Percentiles rank a stretch among this genome's conserved stretches.
These are phyloP conservation scores for Meandrina meandrites DNA, from an alignment of 92 coral and sea anemone genomes.

Conservation along the genomic window DNA sequence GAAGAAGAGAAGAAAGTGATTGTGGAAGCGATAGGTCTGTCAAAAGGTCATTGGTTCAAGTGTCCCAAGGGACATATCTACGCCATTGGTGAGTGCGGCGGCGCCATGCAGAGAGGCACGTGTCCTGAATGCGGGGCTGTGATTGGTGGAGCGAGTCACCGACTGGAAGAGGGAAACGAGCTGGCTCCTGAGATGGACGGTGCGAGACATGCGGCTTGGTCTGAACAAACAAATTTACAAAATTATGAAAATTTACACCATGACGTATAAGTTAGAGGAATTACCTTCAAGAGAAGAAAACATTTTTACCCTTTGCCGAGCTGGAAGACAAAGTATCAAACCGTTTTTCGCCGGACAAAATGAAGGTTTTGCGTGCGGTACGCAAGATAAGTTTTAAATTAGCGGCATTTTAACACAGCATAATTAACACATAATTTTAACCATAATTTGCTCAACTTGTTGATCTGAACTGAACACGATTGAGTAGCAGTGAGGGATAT, in stretches of 20 bases:
- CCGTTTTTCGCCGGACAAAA: too few relatives aligned
- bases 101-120: conserved; percentile 80
- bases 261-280: neutral
- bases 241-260: conserved; percentile 54
- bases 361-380: too few relatives aligned
- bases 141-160: conserved; percentile 82
- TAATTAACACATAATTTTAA: too few relatives aligned
- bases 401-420: too few relatives aligned
- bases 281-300: neutral
- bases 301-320: too few relatives aligned
- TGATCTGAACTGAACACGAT: too few relatives aligned
- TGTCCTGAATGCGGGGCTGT: conserved; percentile 86
- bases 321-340: too few relatives aligned
- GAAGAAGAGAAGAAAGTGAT: conserved; percentile 73
- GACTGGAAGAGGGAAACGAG: conserved; percentile 62
- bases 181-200: conserved; percentile 92
- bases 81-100: conserved; percentile 90
- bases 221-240: conserved; percentile 90
- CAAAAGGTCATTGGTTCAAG: conserved; percentile 86
- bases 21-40: conserved; percentile 73
- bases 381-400: too few relatives aligned
- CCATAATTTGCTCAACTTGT: too few relatives aligned
- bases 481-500: too few relatives aligned
- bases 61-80: conserved; percentile 89
- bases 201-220: conserved; percentile 85